These are phyloP conservation scores for Stenopsyche tienmushanensis DNA, from an alignment of 1,140 invertebrate species.

Conservation along the genomic window DNA sequence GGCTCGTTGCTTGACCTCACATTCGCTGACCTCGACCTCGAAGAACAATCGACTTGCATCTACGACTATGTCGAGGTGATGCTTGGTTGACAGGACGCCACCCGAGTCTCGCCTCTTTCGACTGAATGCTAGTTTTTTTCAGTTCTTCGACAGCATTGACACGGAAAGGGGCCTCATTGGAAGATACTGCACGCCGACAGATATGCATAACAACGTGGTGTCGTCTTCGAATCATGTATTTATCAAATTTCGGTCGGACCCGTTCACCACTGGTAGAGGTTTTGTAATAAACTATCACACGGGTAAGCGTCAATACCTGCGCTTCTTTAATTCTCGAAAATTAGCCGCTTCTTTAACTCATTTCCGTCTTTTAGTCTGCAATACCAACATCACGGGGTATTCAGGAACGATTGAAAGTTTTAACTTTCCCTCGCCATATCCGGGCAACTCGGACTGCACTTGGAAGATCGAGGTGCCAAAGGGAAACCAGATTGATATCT, in stretches of 20 bases:
- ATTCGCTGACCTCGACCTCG: constrained; percentile 72
- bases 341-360: too few species aligned
- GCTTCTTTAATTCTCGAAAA: too few species aligned
- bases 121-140: constrained; percentile 4
- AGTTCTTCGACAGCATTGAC: constrained; percentile 59
- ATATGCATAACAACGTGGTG: constrained; percentile 49
- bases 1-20: constrained; percentile 68
- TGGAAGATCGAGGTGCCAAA: constrained; percentile 71
- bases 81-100: not conserved
- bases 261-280: constrained; percentile 60
- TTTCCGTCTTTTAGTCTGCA: constrained; percentile 56
- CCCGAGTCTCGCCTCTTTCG: not conserved
- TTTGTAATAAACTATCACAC: constrained; percentile 68
- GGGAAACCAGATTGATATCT: constrained; percentile 73
- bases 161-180: constrained; percentile 53
- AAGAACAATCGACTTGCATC: constrained; percentile 58
- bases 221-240: constrained; percentile 63
- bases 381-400: constrained; percentile 59
- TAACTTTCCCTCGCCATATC: constrained; percentile 70
- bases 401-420: constrained; percentile 77
- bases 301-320: constrained; percentile 7
- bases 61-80: constrained; percentile 69
- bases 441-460: constrained; percentile 62
- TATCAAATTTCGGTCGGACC: constrained; percentile 68
- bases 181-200: constrained; percentile 56